Evolutionary conservation across 2,888 invertebrate species (phyloP), one percentile per base, ranked within the genome.

Genomic region (Apodemia zela): DNA sequence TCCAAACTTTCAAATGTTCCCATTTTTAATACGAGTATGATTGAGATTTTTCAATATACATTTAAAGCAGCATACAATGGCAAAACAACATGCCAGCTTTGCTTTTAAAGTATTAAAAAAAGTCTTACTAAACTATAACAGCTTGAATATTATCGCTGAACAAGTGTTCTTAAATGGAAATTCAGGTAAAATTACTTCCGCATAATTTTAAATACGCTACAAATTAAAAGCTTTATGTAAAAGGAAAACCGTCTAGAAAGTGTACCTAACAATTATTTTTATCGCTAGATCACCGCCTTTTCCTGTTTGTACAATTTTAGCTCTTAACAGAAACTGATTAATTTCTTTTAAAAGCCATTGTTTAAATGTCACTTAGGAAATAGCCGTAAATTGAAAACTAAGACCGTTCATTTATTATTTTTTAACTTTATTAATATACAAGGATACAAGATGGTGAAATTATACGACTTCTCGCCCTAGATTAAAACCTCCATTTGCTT

Each of bases 261-360:
- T 54, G 54, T 54, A 54, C 54, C 54, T 54, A 54, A 54, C 54
- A 54, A 54, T 54, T 54, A 54, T 54, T 54, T 54, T 54, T 54
- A 54, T 54, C 54, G 54, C 54, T 25, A 15, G 54, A 54, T 54
- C 54, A 54, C 54, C 54, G 54, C 21, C 54, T 25, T 54, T 54
- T 54, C 25, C 54, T 54, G 54, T 54, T 51, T 51, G 21, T 54
- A 54, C 15, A 25, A 54, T 54, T 54, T 51, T 21, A 21, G 21
- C 25, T 25, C 25, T 54, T 25, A 54, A 54, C 25, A 54, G 25
- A 54, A 13, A 21, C 21, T 54, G 25, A 54, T 54, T 54, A 54
- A 25, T 54, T 54, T 54, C 11, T 25, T 54, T 54, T 25, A 54
- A 13, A 21, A 54, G 25, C 54, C 2, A 21, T 54, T 54, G 13